These are phyloP conservation scores for Baccha elongata DNA, from an alignment of 2,888 invertebrate species.

Conservation along the genomic window DNA sequence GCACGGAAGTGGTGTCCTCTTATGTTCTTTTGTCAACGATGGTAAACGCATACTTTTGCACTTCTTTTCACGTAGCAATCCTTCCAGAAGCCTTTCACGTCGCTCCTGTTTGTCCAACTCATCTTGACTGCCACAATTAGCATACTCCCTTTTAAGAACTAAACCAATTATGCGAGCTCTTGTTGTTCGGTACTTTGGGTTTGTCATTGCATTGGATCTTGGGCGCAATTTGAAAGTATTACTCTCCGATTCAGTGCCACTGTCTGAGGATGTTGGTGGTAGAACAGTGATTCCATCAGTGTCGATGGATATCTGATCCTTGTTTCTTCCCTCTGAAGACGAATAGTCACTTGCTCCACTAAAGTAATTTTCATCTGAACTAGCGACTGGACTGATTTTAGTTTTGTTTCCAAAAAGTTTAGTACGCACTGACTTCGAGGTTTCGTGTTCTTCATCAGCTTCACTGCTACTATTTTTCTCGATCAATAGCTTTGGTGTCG, in stretches of 20 bases:
- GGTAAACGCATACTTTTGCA: constrained; percentile 40
- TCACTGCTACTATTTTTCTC: constrained; percentile 25
- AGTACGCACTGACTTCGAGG: constrained; percentile 3
- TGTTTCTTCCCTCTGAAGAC: constrained; percentile 2
- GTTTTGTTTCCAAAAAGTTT: constrained; percentile 17
- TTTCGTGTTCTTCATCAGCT: constrained; percentile 32
- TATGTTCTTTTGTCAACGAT: constrained; percentile 5
- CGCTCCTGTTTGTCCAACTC: constrained; percentile 53
- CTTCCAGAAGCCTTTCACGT: constrained; percentile 72
- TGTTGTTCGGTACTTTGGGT: constrained; percentile 74
- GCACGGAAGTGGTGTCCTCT: constrained; percentile 18
- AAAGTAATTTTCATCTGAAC: constrained; percentile 66
- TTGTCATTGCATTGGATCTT: constrained; percentile 43
- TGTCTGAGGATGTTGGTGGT: constrained; percentile 28
- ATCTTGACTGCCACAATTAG: constrained; percentile 46
- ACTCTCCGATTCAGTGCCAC: constrained; percentile 62
- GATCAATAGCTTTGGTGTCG: background rate
- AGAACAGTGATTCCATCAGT: constrained; percentile 5
- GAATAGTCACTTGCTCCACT: constrained; percentile 54
- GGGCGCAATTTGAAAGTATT: constrained; percentile 47
- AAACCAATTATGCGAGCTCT: constrained; percentile 77
- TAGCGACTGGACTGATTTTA: constrained; percentile 4
- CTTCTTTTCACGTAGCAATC: constrained; percentile 48
- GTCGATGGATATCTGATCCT: background rate
- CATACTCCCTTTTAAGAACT: constrained; percentile 76